Conservation (phyloP, 2,113 vertebrate genomes). For the Aix galericulata region DNA sequence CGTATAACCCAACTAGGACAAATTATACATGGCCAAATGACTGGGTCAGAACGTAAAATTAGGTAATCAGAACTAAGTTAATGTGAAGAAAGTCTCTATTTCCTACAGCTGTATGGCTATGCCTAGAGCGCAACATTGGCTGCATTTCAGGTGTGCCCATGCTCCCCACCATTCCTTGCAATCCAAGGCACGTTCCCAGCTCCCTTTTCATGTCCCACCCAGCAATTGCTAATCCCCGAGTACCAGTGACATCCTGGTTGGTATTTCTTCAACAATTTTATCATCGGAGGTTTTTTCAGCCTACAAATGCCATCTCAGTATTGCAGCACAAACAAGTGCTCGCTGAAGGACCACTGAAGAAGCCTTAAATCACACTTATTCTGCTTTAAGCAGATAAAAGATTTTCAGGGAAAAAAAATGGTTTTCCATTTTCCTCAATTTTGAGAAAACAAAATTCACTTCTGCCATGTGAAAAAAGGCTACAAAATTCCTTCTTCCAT, state of each 20-base stretch:
- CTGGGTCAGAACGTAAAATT: not conserved
- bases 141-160: not conserved
- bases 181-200: not conserved
- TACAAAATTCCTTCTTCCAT: not conserved
- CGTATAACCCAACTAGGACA: not conserved
- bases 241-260: not conserved
- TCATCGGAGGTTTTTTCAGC: not conserved
- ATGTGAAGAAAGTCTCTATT: not conserved
- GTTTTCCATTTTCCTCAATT: not conserved
- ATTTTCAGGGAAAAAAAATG: not conserved
- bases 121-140: not conserved
- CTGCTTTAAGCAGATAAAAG: not conserved
- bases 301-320: not conserved
- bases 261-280: not conserved
- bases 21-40: not conserved
- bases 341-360: not conserved
- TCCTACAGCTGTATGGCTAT: not conserved
- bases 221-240: not conserved
- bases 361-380: not conserved
- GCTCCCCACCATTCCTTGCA: fast-evolving
- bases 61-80: not conserved
- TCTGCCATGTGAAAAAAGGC: not conserved
- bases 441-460: not conserved
- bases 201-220: not conserved
- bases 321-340: not conserved